phyloP scores from a whole-genome alignment of 1,140 invertebrate species.

The Dryas iulia region DNA sequence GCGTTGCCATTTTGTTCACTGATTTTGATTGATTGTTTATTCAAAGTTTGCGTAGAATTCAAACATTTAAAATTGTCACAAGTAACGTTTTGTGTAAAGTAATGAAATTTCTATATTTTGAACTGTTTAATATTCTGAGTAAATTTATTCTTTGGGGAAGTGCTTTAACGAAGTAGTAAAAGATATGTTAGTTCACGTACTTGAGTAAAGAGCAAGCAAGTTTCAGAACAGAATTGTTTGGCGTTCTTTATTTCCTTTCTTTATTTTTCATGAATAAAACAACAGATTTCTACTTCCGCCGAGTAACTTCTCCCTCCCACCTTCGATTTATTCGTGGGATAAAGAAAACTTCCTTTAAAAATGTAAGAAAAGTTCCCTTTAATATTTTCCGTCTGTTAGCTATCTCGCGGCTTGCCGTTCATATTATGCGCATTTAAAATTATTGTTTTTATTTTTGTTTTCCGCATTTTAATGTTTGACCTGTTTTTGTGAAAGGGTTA shows the following conservation, averaged over 20 bases:
- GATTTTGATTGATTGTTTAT: constrained; percentile 60
- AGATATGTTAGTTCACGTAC: constrained; percentile 36
- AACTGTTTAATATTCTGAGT: background rate
- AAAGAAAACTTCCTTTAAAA: constrained; percentile 79
- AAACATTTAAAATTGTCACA: constrained; percentile 20
- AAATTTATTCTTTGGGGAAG: background rate
- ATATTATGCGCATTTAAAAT: constrained; percentile 74
- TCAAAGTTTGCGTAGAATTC: constrained; percentile 33
- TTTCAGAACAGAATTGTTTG: constrained; percentile 45
- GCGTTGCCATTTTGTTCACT: constrained; percentile 43
- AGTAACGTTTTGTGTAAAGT: background rate
- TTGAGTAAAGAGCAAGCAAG: constrained; percentile 21
- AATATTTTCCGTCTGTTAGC: constrained; percentile 76
- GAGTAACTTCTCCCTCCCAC: constrained; percentile 72
- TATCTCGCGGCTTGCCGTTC: constrained; percentile 56
- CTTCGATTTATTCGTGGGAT: constrained; percentile 79
- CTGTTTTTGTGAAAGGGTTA: constrained; percentile 18
- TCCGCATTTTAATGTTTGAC: constrained; percentile 27
- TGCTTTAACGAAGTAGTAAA: constrained; percentile 10
- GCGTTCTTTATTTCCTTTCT: constrained; percentile 66
- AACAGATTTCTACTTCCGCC: constrained; percentile 74
- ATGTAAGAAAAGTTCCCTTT: constrained; percentile 75
- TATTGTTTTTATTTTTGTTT: constrained; percentile 61
- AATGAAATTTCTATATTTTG: background rate
- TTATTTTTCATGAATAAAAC: constrained; percentile 80